A percentile compares a stretch with the other conserved stretches of the same genome.
Evolutionary conservation across 1,140 invertebrate species (phyloP).

Genomic region (Drosophila varians): DNA sequence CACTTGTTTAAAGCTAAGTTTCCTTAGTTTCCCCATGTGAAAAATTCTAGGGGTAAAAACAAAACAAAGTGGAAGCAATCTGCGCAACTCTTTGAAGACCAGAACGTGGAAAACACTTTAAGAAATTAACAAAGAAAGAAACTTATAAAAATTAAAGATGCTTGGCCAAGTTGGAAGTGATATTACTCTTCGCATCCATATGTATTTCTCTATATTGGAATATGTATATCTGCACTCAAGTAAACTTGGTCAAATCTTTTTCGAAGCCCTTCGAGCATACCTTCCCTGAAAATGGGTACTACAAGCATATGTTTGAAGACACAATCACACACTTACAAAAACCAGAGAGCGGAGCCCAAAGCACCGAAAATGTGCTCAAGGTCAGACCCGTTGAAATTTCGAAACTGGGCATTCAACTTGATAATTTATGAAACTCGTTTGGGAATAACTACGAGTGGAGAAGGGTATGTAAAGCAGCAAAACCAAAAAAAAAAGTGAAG

Average conservation of each 20-base stretch:
- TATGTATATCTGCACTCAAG: too few species aligned
- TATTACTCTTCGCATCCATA: too few species aligned
- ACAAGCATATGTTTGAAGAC: conserved; percentile 17
- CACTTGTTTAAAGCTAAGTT: conserved; percentile 23
- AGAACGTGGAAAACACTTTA: conserved; percentile 25
- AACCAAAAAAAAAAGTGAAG: neutral
- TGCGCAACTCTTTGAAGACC: conserved; percentile 50
- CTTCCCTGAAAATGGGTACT: conserved; percentile 6
- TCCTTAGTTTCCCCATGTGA: neutral
- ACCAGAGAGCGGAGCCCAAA: conserved; percentile 27
- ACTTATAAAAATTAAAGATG: conserved; percentile 15
- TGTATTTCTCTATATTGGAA: too few species aligned
- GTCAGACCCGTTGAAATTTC: conserved; percentile 67
- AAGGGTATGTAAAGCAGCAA: conserved; percentile 41
- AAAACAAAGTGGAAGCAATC: conserved; percentile 1
- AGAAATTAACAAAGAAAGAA: conserved; percentile 21
- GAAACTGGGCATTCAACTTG: conserved; percentile 82
- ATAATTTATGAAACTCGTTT: conserved; percentile 82
- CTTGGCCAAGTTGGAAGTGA: too few species aligned
- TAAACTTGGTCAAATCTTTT: too few species aligned
- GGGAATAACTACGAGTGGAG: conserved; percentile 51
- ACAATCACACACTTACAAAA: conserved; percentile 32
- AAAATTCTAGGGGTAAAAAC: neutral
- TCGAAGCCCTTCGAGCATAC: conserved; percentile 8
- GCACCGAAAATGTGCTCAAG: conserved; percentile 73